Conservation (phyloP, 1,140 invertebrate genomes). For the Acromyrmex charruanus region DNA sequence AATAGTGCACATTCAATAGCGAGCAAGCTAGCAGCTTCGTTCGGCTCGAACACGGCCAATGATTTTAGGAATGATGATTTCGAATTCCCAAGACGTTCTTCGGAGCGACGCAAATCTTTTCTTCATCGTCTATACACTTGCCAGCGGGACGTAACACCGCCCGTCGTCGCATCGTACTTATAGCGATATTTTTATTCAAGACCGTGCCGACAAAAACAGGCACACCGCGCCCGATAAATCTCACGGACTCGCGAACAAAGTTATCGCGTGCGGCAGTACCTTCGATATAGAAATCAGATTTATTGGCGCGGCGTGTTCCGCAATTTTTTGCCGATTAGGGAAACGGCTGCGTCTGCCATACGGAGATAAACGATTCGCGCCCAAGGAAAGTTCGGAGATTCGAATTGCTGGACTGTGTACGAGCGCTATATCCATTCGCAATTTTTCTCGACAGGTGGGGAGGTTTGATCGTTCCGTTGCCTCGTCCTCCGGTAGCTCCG, state of each 20-base stretch:
- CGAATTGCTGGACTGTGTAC: not conserved
- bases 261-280: slow-evolving; percentile 50
- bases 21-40: too few relatives aligned
- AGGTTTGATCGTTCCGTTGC: not conserved
- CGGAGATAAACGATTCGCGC: slow-evolving; percentile 72
- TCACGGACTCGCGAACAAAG: slow-evolving; percentile 51
- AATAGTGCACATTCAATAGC: too few relatives aligned
- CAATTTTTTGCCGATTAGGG: slow-evolving; percentile 73
- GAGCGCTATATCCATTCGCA: slow-evolving; percentile 2
- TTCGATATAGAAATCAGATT: slow-evolving; percentile 72
- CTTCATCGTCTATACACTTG: not conserved
- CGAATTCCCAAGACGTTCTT: not conserved
- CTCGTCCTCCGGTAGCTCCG: not conserved
- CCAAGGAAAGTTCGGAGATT: slow-evolving; percentile 60
- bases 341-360: slow-evolving; percentile 72
- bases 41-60: not conserved
- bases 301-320: slow-evolving; percentile 66
- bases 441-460: not conserved
- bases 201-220: slow-evolving; percentile 23
- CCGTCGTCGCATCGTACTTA: not conserved
- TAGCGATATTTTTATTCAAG: slow-evolving; percentile 43
- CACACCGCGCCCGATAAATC: slow-evolving; percentile 60
- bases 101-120: not conserved
- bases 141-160: not conserved
- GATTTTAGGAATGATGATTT: not conserved